A percentile compares a stretch with the other conserved stretches of the same genome.
These are phyloP conservation scores for Asarcornis scutulata DNA, from an alignment of 2,113 vertebrate genomes.

Conservation along the genomic window DNA sequence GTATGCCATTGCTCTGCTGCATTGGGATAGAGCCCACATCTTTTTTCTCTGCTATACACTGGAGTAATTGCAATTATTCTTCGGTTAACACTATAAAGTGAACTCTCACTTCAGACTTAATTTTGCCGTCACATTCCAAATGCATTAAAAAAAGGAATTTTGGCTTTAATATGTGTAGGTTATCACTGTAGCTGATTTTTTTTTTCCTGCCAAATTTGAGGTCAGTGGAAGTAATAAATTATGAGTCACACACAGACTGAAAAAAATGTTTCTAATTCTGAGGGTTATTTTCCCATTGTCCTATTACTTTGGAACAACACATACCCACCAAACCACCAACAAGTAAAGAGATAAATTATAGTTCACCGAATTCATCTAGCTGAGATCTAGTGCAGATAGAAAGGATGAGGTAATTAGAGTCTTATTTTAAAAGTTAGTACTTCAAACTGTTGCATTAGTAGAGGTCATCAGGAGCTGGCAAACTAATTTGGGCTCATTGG, in stretches of 20 bases:
- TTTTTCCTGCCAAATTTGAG: constrained; percentile 7
- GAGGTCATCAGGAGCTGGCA: neutral
- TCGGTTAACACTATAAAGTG: neutral
- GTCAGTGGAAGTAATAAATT: constrained; percentile 50
- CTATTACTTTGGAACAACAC: neutral
- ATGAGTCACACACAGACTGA: neutral
- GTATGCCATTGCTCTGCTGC: neutral
- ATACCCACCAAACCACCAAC: neutral
- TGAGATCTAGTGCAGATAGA: neutral
- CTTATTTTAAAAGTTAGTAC: neutral
- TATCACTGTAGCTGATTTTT: constrained; percentile 3
- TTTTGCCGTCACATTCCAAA: neutral
- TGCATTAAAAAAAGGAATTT: constrained; percentile 30
- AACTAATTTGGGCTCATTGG: neutral
- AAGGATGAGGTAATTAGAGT: neutral
- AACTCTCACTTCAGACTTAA: constrained; percentile 12
- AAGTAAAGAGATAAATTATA: neutral
- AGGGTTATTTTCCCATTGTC: neutral
- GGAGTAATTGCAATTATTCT: neutral
- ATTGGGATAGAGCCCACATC: neutral
- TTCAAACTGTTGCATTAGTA: neutral
- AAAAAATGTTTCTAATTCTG: constrained; percentile 18
- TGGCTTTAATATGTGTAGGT: constrained; percentile 8
- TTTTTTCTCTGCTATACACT: neutral
- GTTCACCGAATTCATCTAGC: neutral